These are phyloP conservation scores for Loxodonta africana DNA, from an alignment of 2,113 vertebrate species.

Conservation along the genomic window DNA sequence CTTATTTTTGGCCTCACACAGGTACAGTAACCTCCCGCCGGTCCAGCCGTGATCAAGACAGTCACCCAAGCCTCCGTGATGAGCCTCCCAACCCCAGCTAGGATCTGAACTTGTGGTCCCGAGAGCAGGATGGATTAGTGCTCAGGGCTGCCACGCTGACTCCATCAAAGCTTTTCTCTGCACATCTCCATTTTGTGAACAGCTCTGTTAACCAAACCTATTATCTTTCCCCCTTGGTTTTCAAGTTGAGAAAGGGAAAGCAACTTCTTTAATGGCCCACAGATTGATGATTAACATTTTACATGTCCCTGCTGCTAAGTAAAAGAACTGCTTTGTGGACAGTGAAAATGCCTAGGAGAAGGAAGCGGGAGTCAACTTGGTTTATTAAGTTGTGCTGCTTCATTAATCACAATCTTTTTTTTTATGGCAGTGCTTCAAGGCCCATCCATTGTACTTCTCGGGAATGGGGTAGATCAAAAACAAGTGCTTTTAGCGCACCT, in stretches of 20 bases:
- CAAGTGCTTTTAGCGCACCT: slow-evolving; percentile 90
- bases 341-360: slow-evolving; percentile 89
- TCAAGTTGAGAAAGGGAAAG: slow-evolving; percentile 90
- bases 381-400: slow-evolving; percentile 90
- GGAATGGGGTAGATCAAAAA: slow-evolving; percentile 89
- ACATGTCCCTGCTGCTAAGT: slow-evolving; percentile 90
- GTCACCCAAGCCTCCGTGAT: slow-evolving; percentile 55
- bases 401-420: slow-evolving; percentile 90
- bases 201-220: slow-evolving; percentile 91
- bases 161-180: slow-evolving; percentile 85
- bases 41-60: slow-evolving; percentile 55
- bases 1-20: slow-evolving; percentile 69
- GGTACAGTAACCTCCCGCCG: slow-evolving; percentile 39
- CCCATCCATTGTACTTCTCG: slow-evolving; percentile 88
- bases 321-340: slow-evolving; percentile 91
- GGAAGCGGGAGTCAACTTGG: slow-evolving; percentile 88
- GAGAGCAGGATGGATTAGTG: slow-evolving; percentile 83
- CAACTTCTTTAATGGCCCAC: slow-evolving; percentile 91
- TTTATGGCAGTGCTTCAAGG: slow-evolving; percentile 89
- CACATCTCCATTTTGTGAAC: slow-evolving; percentile 88
- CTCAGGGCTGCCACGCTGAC: slow-evolving; percentile 84
- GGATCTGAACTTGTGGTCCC: slow-evolving; percentile 85
- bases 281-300: slow-evolving; percentile 93
- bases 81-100: slow-evolving; percentile 65
- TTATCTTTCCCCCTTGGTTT: slow-evolving; percentile 89